Evolutionary conservation across 1,140 invertebrate genomes (phyloP).

Genomic region (Trichoplusia ni): DNA sequence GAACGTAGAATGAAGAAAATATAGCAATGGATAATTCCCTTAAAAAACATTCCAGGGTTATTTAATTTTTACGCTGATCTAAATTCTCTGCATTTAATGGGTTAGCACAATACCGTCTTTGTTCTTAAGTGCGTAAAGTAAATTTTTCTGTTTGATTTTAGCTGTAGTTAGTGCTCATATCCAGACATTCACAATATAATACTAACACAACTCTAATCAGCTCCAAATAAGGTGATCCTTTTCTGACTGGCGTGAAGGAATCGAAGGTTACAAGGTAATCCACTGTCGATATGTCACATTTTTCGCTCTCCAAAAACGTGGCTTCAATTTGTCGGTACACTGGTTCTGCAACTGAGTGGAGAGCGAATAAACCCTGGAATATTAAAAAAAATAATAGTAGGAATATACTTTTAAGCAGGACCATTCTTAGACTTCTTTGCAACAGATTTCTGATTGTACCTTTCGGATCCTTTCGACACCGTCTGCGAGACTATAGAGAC

Average conservation of each 20-base stretch:
- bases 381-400: background rate
- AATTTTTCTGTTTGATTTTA: too few species aligned
- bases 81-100: too few species aligned
- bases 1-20: background rate
- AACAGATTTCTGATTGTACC: constrained; percentile 31
- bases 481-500: constrained; percentile 54
- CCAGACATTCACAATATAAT: background rate
- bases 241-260: constrained; percentile 58
- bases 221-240: constrained; percentile 66
- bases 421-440: background rate
- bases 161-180: too few species aligned
- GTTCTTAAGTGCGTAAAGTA: too few species aligned
- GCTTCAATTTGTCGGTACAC: constrained; percentile 60
- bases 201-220: constrained; percentile 64
- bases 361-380: constrained; percentile 64
- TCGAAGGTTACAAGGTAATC: constrained; percentile 57
- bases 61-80: too few species aligned
- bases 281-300: constrained; percentile 66
- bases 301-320: constrained; percentile 64
- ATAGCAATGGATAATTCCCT: too few species aligned
- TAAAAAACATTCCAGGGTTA: too few species aligned
- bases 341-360: constrained; percentile 54
- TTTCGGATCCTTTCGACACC: constrained; percentile 60
- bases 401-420: background rate
- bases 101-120: too few species aligned